phyloP scores from a whole-genome alignment of 2,797 vertebrate species.

The Cryptoblepharus egeriae region DNA sequence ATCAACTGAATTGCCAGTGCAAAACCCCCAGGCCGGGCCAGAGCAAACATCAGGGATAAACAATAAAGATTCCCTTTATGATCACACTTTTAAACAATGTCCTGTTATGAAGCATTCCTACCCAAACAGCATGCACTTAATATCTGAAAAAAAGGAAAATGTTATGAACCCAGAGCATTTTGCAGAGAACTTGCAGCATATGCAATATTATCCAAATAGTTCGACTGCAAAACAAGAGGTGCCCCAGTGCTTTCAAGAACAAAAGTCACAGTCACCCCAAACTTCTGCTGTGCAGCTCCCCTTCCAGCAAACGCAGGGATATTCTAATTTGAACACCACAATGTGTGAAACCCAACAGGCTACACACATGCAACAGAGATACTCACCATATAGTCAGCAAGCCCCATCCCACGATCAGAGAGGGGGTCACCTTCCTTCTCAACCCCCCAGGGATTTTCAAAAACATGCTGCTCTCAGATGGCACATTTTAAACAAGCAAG shows the following conservation, averaged over 20 bases:
- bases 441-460: slow-evolving; percentile 82
- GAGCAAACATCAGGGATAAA: slow-evolving; percentile 77
- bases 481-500: slow-evolving; percentile 91
- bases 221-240: slow-evolving; percentile 80
- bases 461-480: slow-evolving; percentile 90
- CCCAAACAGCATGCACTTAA: slow-evolving; percentile 70
- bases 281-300: slow-evolving; percentile 74
- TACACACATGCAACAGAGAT: slow-evolving; percentile 67
- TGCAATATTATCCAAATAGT: slow-evolving; percentile 80
- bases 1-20: slow-evolving; percentile 66
- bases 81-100: slow-evolving; percentile 68
- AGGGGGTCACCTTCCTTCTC: slow-evolving; percentile 62
- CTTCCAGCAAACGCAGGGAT: slow-evolving; percentile 76
- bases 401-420: slow-evolving; percentile 64
- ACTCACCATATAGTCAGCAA: slow-evolving; percentile 69
- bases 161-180: slow-evolving; percentile 44
- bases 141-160: slow-evolving; percentile 72
- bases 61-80: slow-evolving; percentile 69
- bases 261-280: slow-evolving; percentile 71
- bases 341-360: slow-evolving; percentile 61
- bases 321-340: slow-evolving; percentile 78
- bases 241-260: slow-evolving; percentile 77
- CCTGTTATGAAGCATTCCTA: slow-evolving; percentile 71
- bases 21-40: slow-evolving; percentile 76
- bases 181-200: slow-evolving; percentile 69